Evolutionary conservation across 2,797 vertebrate genomes (phyloP).

Genomic region (Pelobates cultripes): DNA sequence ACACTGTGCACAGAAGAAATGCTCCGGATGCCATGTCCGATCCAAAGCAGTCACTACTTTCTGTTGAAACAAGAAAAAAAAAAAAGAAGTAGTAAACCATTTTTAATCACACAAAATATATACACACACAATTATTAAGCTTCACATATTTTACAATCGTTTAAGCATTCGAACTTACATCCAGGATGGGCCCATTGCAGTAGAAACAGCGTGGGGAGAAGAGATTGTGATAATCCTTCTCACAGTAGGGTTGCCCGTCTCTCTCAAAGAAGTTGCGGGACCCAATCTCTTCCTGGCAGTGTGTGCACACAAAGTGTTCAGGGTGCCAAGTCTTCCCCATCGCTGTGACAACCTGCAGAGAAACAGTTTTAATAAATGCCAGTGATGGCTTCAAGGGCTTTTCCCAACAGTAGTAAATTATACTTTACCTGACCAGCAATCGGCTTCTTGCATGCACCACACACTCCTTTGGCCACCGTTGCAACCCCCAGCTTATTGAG

Average conservation of each 20-base stretch:
- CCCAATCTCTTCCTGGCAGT: constrained; percentile 96
- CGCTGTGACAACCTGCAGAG: constrained; percentile 88
- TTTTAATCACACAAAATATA: not conserved
- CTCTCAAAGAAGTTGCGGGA: constrained; percentile 95
- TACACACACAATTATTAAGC: too few species aligned
- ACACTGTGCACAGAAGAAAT: constrained; percentile 98
- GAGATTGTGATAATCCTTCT: constrained; percentile 92
- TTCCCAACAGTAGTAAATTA: not conserved
- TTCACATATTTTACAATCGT: not conserved
- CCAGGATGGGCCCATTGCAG: constrained; percentile 90
- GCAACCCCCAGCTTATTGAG: constrained; percentile 91
- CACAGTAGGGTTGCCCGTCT: constrained; percentile 91
- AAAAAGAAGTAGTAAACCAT: not conserved
- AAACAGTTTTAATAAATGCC: not conserved
- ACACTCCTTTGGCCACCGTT: constrained; percentile 92
- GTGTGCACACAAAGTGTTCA: constrained; percentile 94
- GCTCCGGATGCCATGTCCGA: constrained; percentile 98
- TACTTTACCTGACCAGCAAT: constrained; percentile 89
- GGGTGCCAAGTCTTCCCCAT: constrained; percentile 97
- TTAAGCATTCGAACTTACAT: constrained; percentile 76
- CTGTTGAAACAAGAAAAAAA: constrained; percentile 67
- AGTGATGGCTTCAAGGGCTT: not conserved
- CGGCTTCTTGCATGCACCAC: constrained; percentile 94
- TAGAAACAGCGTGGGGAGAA: constrained; percentile 94
- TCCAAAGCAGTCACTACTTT: constrained; percentile 98